A percentile compares a stretch with the other conserved stretches of the same genome.
Evolutionary conservation across 2,797 vertebrate species (phyloP).

Genomic region (Melanogrammus aeglefinus): DNA sequence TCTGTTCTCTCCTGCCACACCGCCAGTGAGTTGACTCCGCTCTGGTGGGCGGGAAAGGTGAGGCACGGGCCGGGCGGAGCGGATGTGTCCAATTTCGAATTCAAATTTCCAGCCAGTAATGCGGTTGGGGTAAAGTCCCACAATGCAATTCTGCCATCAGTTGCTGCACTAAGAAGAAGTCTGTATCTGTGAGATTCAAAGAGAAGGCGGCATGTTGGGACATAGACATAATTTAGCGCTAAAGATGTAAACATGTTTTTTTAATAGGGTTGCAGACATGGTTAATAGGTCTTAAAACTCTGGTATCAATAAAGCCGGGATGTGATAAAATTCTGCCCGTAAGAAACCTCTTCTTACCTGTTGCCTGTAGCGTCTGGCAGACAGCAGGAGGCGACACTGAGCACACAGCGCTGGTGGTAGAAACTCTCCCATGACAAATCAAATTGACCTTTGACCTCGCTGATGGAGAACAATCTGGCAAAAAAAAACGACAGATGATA

Average conservation of each 20-base stretch:
- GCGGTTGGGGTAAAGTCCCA: conserved; percentile 80
- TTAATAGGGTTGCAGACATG: background rate
- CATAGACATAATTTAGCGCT: background rate
- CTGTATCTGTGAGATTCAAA: conserved; percentile 64
- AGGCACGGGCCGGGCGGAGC: conserved; percentile 66
- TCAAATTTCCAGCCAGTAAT: conserved; percentile 62
- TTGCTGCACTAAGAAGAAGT: conserved; percentile 86
- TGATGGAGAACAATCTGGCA: conserved; percentile 82
- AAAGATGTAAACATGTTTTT: background rate
- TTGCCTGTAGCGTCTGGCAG: conserved; percentile 50
- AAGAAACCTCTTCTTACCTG: conserved; percentile 50
- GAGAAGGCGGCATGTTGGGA: conserved; percentile 7
- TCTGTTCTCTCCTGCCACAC: conserved; percentile 40
- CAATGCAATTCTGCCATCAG: conserved; percentile 84
- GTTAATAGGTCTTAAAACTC: background rate
- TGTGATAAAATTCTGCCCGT: background rate
- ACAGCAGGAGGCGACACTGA: conserved; percentile 81
- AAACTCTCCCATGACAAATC: conserved; percentile 85
- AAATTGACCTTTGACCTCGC: conserved; percentile 69
- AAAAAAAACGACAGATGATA: background rate
- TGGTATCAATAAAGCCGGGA: background rate
- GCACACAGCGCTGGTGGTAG: conserved; percentile 90
- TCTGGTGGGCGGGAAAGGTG: conserved; percentile 79
- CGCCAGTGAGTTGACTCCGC: conserved; percentile 85
- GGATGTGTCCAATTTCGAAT: conserved; percentile 27